A percentile compares a stretch with the other conserved stretches of the same genome.
Evolutionary conservation across 2,797 vertebrate genomes (phyloP).

Genomic region (Arnoldichthys spilopterus): DNA sequence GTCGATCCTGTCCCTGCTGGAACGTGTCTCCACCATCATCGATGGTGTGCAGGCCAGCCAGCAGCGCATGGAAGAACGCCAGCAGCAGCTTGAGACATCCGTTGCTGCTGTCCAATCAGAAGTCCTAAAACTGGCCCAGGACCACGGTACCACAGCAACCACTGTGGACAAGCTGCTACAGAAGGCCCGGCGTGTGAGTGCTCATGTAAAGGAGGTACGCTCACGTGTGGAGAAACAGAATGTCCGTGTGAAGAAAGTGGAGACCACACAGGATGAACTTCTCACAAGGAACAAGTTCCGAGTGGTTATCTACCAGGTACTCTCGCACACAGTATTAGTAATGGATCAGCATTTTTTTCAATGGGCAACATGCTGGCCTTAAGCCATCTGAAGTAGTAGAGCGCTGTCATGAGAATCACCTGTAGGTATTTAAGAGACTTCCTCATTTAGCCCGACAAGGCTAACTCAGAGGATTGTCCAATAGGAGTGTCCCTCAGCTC

Average conservation of each 20-base stretch:
- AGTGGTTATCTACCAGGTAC: conserved; percentile 97
- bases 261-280: conserved; percentile 93
- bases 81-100: conserved; percentile 88
- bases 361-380: neutral
- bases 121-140: conserved; percentile 89
- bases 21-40: conserved; percentile 93
- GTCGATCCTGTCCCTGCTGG: conserved; percentile 92
- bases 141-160: conserved; percentile 86
- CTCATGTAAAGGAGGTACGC: conserved; percentile 93
- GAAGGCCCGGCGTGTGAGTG: conserved; percentile 93
- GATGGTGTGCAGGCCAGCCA: conserved; percentile 93
- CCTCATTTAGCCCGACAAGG: too few relatives aligned
- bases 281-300: conserved; percentile 97
- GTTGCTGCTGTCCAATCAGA: conserved; percentile 94
- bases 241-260: conserved; percentile 88
- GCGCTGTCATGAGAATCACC: neutral
- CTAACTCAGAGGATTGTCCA: too few relatives aligned
- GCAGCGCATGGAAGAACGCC: conserved; percentile 93
- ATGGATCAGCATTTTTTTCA: conserved; percentile 8
- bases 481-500: too few relatives aligned
- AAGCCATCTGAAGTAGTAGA: neutral
- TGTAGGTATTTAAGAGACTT: neutral
- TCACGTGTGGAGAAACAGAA: conserved; percentile 91
- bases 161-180: conserved; percentile 91
- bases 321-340: neutral